These are phyloP conservation scores for Blera fallax DNA, from an alignment of 2,888 invertebrate genomes.

Conservation along the genomic window DNA sequence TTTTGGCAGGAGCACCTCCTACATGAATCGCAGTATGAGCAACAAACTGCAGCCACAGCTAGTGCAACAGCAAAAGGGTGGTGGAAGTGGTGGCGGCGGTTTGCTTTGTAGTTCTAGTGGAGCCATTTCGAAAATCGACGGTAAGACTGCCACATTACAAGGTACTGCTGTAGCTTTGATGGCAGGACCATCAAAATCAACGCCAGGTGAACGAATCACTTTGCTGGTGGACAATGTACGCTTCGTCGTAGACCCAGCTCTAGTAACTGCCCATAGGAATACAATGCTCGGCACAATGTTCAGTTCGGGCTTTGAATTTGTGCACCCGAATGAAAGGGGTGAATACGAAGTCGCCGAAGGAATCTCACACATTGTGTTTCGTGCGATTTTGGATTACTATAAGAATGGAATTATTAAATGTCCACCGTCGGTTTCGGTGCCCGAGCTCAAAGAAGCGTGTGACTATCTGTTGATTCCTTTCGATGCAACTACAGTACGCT, in stretches of 20 bases:
- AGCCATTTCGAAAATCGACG: slow-evolving; percentile 77
- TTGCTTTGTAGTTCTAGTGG: slow-evolving; percentile 73
- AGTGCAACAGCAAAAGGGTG: slow-evolving; percentile 73
- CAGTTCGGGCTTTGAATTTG: slow-evolving; percentile 94
- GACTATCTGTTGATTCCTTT: slow-evolving; percentile 99
- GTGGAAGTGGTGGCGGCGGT: slow-evolving; percentile 52
- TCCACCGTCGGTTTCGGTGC: slow-evolving; percentile 97
- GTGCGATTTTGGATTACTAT: slow-evolving; percentile 97
- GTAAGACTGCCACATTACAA: slow-evolving; percentile 40
- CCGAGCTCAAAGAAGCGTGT: slow-evolving; percentile 98
- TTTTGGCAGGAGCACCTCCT: slow-evolving; percentile 76
- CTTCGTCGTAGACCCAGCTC: slow-evolving; percentile 95
- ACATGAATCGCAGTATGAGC: slow-evolving; percentile 75
- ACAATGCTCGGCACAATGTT: slow-evolving; percentile 99
- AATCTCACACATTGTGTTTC: slow-evolving; percentile 96
- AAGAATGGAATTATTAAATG: slow-evolving; percentile 95
- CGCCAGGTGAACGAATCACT: slow-evolving; percentile 88
- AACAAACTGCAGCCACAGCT: slow-evolving; percentile 69
- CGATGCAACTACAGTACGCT: slow-evolving; percentile 96
- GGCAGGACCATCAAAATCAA: slow-evolving; percentile 71
- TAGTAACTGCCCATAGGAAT: slow-evolving; percentile 97
- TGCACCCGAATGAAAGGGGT: slow-evolving; percentile 96
- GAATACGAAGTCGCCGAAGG: slow-evolving; percentile 99
- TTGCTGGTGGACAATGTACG: slow-evolving; percentile 98
- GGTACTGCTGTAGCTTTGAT: slow-evolving; percentile 7